These are phyloP conservation scores for Astropecten irregularis DNA, from an alignment of 53 echinoderm and acorn worm genomes.

Conservation along the genomic window DNA sequence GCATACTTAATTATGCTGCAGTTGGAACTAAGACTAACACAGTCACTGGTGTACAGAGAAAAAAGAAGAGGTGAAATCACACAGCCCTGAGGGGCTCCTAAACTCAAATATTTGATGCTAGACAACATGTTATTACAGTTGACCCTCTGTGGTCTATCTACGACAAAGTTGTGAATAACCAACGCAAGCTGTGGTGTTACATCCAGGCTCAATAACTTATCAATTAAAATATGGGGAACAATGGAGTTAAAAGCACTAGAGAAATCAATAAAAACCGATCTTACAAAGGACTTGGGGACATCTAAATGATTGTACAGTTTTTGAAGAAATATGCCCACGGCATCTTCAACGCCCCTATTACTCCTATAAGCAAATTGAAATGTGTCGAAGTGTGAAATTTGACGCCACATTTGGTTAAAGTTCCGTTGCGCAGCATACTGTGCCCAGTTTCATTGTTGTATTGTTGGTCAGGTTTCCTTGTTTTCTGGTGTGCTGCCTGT, in stretches of 20 bases:
- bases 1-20: background rate
- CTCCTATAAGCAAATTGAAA: background rate
- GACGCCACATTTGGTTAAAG: too few relatives aligned
- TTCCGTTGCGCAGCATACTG: too few relatives aligned
- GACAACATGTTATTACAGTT: background rate
- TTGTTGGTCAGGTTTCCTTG: too few relatives aligned
- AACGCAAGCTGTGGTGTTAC: background rate
- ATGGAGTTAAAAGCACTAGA: background rate
- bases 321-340: background rate
- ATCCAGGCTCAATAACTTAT: background rate
- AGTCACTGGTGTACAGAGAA: too few relatives aligned
- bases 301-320: background rate
- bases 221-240: background rate
- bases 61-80: background rate
- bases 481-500: too few relatives aligned
- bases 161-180: background rate
- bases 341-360: background rate
- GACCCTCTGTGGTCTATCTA: background rate
- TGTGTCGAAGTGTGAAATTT: background rate
- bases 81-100: background rate
- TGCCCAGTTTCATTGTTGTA: too few relatives aligned
- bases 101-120: background rate
- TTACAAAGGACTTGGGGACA: too few relatives aligned
- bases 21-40: background rate
- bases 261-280: too few relatives aligned